These are phyloP conservation scores for Strix occidentalis DNA, from an alignment of 2,797 vertebrate genomes.

Conservation along the genomic window DNA sequence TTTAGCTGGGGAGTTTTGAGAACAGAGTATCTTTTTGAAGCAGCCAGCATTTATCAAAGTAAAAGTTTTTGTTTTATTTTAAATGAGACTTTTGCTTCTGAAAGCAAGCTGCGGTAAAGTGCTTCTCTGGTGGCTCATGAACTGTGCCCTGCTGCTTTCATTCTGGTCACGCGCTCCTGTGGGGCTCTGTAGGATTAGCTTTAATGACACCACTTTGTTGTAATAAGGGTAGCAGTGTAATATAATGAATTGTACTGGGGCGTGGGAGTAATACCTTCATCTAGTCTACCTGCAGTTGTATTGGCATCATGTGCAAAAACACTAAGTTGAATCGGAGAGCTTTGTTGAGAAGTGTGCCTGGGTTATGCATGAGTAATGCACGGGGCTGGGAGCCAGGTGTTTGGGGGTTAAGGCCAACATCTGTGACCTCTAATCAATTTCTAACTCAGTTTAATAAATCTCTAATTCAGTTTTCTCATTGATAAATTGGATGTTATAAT, in stretches of 20 bases:
- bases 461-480: not conserved
- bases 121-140: constrained; percentile 39
- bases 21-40: constrained; percentile 62
- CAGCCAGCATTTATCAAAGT: constrained; percentile 52
- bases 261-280: not conserved
- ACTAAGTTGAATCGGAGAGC: not conserved
- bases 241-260: not conserved
- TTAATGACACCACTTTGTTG: constrained; percentile 42
- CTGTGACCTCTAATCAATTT: not conserved
- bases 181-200: constrained; percentile 45
- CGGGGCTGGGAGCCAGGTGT: rapidly evolving
- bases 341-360: not conserved
- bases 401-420: not conserved
- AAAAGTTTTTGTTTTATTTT: constrained; percentile 61
- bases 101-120: constrained; percentile 12
- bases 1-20: constrained; percentile 45
- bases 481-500: not conserved
- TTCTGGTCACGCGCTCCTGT: not conserved
- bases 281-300: not conserved
- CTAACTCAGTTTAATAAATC: not conserved
- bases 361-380: not conserved
- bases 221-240: not conserved
- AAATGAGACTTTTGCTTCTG: constrained; percentile 48
- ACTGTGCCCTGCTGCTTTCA: constrained; percentile 40
- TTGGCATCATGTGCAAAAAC: not conserved